Conservation (phyloP, 2,797 vertebrate genomes). For the Streptopelia turtur region DNA sequence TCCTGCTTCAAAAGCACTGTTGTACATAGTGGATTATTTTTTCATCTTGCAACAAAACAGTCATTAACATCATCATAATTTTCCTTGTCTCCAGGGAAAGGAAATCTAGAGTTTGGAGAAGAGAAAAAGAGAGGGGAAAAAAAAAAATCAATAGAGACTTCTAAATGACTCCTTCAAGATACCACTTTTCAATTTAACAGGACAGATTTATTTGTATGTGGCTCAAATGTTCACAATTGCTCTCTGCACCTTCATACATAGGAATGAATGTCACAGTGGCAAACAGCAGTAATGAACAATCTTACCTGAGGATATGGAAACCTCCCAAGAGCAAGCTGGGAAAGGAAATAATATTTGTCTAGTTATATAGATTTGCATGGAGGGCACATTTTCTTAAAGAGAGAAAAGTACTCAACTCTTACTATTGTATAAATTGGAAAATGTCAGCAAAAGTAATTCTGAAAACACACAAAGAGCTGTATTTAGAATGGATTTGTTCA, state of each 20-base stretch:
- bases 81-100: constrained; percentile 14
- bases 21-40: background rate
- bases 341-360: constrained; percentile 85
- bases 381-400: constrained; percentile 77
- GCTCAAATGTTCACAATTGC: constrained; percentile 78
- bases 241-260: constrained; percentile 83
- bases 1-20: background rate
- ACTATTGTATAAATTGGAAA: constrained; percentile 27
- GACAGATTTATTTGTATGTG: constrained; percentile 81
- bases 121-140: background rate
- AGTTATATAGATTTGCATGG: constrained; percentile 84
- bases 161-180: constrained; percentile 76
- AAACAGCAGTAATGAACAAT: constrained; percentile 83
- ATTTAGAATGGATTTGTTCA: constrained; percentile 69
- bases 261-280: constrained; percentile 83
- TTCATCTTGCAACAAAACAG: constrained; percentile 18
- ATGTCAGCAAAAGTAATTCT: constrained; percentile 30
- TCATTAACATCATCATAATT: background rate
- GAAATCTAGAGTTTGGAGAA: constrained; percentile 50
- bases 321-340: constrained; percentile 95
- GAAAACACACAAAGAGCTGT: constrained; percentile 52
- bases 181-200: constrained; percentile 82
- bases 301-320: constrained; percentile 99
- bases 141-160: constrained; percentile 74
- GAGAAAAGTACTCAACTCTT: constrained; percentile 73